Conservation (phyloP, 2,888 invertebrate genomes). For the Taphrorychus bicolor region DNA sequence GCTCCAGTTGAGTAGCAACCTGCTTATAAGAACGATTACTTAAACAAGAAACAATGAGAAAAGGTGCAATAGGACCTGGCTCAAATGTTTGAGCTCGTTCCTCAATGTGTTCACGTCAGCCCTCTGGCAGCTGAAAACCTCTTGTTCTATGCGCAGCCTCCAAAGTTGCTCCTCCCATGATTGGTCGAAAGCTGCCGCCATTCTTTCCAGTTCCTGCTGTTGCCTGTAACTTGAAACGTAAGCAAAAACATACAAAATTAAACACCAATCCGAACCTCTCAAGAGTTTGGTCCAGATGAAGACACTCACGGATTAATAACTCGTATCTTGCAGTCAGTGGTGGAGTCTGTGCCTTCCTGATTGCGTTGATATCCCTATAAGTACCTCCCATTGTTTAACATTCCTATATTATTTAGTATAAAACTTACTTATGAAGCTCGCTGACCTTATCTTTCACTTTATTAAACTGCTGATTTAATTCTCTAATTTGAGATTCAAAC, state of each 20-base stretch:
- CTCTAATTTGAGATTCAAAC: conserved; percentile 66
- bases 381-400: too few relatives aligned
- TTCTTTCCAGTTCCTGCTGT: conserved; percentile 67
- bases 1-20: conserved; percentile 70
- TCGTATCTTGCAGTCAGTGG: conserved; percentile 61
- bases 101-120: conserved; percentile 70
- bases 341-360: conserved; percentile 62
- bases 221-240: conserved; percentile 54
- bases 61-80: conserved; percentile 48
- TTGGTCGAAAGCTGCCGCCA: conserved; percentile 67
- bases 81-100: conserved; percentile 71
- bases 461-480: conserved; percentile 67
- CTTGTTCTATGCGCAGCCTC: conserved; percentile 74
- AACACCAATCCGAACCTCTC: conserved; percentile 58
- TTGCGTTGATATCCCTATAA: conserved; percentile 68
- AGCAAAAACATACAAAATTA: background rate
- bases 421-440: conserved; percentile 64
- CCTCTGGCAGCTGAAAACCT: conserved; percentile 65
- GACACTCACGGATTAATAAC: conserved; percentile 65
- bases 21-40: conserved; percentile 15
- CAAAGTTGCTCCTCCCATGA: conserved; percentile 78
- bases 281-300: conserved; percentile 66
- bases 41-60: background rate
- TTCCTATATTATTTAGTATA: background rate
- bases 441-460: conserved; percentile 70